Evolutionary conservation across 2,113 vertebrate species (phyloP).

Genomic region (Albula goreensis): DNA sequence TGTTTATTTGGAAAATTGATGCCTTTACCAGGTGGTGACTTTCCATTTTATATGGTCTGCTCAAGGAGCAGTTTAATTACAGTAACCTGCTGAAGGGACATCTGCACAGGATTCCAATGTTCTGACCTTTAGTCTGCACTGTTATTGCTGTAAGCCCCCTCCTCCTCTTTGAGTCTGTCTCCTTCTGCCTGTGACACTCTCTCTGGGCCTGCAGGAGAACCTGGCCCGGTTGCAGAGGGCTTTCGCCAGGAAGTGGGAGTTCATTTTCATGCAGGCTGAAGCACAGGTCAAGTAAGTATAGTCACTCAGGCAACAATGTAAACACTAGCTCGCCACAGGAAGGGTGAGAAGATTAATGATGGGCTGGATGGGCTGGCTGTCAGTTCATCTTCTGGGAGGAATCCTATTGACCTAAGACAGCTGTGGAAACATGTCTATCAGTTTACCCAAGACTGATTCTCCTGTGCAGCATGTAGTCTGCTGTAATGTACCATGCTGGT

Average conservation of each 20-base stretch:
- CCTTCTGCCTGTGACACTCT: slow-evolving; percentile 2
- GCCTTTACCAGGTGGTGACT: background rate
- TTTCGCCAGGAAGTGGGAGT: slow-evolving; percentile 96
- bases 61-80: background rate
- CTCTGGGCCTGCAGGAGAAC: slow-evolving; percentile 80
- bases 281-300: slow-evolving; percentile 95
- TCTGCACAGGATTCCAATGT: background rate
- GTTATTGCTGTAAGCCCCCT: background rate
- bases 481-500: background rate
- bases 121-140: background rate
- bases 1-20: slow-evolving; percentile 16
- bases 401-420: background rate
- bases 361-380: background rate
- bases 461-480: background rate
- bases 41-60: background rate
- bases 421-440: background rate
- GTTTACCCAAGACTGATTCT: background rate
- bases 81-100: background rate
- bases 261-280: slow-evolving; percentile 98
- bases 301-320: slow-evolving; percentile 44
- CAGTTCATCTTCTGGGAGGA: background rate
- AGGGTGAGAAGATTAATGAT: background rate
- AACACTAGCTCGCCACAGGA: background rate
- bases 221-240: slow-evolving; percentile 91
- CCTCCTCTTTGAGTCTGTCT: background rate